Conservation (phyloP, 1,140 invertebrate genomes). For the Polypedilum pembai region DNA sequence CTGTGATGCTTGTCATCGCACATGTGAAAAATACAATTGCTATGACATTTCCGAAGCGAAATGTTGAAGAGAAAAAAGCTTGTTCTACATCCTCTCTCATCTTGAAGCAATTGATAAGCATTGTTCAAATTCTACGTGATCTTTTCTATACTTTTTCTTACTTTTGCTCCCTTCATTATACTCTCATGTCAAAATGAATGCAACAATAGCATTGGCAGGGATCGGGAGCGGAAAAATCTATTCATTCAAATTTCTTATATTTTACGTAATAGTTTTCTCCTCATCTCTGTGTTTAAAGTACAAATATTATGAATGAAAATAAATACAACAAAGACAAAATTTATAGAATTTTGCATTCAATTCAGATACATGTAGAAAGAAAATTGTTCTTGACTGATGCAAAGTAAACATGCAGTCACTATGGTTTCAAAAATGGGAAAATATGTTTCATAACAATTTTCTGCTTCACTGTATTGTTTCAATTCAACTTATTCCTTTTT, state of each 20-base stretch:
- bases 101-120: slow-evolving; percentile 17
- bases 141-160: neutral
- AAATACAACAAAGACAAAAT: too few relatives aligned
- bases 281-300: too few relatives aligned
- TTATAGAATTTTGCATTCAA: too few relatives aligned
- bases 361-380: too few relatives aligned
- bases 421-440: too few relatives aligned
- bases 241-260: neutral
- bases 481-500: too few relatives aligned
- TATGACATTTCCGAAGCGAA: slow-evolving; percentile 14
- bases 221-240: neutral
- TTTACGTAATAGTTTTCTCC: neutral
- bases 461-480: too few relatives aligned
- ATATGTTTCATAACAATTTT: too few relatives aligned
- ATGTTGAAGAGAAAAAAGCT: neutral
- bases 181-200: neutral
- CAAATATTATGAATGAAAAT: too few relatives aligned
- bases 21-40: neutral
- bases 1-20: slow-evolving; percentile 10
- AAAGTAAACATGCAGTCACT: too few relatives aligned
- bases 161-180: neutral
- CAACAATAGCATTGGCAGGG: too few relatives aligned
- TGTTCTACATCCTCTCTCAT: neutral
- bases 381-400: too few relatives aligned
- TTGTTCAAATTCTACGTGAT: slow-evolving; percentile 18